These are phyloP conservation scores for Halictus ligatus DNA, from an alignment of 2,888 invertebrate species.

Conservation along the genomic window DNA sequence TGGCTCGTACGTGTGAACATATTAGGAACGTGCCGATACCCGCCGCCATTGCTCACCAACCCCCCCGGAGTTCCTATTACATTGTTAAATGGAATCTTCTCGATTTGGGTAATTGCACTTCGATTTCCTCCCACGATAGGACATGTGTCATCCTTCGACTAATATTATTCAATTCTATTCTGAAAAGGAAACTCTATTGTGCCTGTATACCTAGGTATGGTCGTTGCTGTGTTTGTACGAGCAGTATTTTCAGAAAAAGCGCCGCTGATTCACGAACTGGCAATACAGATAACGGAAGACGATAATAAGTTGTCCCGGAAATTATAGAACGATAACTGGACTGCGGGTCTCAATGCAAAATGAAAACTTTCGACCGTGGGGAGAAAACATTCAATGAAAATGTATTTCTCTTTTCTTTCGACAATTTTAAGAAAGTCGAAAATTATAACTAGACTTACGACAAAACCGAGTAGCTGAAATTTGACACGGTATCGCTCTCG, in stretches of 20 bases:
- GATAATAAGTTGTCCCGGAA: too few relatives aligned
- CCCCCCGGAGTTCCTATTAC: neutral
- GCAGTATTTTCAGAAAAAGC: neutral
- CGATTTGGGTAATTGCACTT: conserved; percentile 2
- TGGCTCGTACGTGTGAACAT: neutral
- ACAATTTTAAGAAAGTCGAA: too few relatives aligned
- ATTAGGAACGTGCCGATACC: conserved; percentile 27
- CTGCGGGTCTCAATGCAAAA: too few relatives aligned
- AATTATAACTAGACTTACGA: too few relatives aligned
- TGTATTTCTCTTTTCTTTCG: too few relatives aligned
- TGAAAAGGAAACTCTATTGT: neutral
- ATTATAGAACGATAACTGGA: too few relatives aligned
- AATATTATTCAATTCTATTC: neutral
- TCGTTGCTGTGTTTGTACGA: neutral
- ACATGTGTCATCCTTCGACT: neutral
- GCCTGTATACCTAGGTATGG: neutral
- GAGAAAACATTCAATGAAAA: too few relatives aligned
- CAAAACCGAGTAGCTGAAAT: too few relatives aligned
- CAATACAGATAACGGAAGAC: too few relatives aligned
- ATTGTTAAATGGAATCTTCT: conserved; percentile 16
- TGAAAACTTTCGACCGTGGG: too few relatives aligned
- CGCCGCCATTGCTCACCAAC: neutral
- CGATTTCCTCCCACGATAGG: neutral
- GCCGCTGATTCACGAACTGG: neutral
- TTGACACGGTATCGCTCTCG: too few relatives aligned